phyloP scores from a whole-genome alignment of 2,113 vertebrate species.

The Canis aureus region DNA sequence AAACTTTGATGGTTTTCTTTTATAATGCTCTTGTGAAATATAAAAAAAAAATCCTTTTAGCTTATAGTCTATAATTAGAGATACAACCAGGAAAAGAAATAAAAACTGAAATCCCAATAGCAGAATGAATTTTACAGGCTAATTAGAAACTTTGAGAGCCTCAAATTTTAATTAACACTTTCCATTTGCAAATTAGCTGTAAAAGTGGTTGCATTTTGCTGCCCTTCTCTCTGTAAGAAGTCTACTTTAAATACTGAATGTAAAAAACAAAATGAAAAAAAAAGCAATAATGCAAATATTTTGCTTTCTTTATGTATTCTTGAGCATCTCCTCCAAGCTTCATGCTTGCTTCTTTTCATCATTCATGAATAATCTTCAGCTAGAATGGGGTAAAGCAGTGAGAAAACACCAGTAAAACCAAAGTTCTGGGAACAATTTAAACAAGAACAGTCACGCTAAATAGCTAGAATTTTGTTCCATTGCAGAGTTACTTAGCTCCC shows the following conservation, averaged over 20 bases:
- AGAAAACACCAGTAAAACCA: background rate
- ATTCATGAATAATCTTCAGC: background rate
- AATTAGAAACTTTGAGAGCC: background rate
- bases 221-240: background rate
- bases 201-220: background rate
- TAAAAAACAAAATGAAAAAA: background rate
- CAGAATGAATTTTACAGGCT: conserved; percentile 21
- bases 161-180: conserved; percentile 25
- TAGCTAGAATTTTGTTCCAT: background rate
- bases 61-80: conserved; percentile 3
- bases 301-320: background rate
- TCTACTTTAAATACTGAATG: background rate
- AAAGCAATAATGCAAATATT: background rate
- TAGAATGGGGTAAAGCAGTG: background rate
- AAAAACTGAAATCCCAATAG: conserved; percentile 7
- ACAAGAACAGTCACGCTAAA: background rate
- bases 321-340: background rate
- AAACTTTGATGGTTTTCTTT: background rate
- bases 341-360: background rate
- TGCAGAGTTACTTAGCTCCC: background rate
- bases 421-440: background rate
- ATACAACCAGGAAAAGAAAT: conserved; percentile 10
- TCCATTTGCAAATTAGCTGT: background rate
- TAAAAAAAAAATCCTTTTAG: background rate
- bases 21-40: background rate